A percentile compares a stretch with the other conserved stretches of the same genome.
Conservation (phyloP, 2,113 vertebrate genomes). For the Mastomys natalensis region DNA sequence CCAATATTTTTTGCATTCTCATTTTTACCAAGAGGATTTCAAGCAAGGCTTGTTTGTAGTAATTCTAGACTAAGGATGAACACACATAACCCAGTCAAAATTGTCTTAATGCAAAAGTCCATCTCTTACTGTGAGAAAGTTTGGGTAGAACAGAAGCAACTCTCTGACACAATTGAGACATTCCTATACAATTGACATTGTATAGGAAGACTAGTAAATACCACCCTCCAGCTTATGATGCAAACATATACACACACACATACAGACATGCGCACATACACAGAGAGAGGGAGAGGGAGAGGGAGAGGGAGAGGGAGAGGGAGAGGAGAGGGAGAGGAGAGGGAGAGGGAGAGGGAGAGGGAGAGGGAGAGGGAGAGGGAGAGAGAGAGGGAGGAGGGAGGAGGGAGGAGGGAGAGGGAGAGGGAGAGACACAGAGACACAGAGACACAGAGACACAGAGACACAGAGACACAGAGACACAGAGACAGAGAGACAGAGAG, state of each 20-base stretch:
- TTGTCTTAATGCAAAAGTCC: neutral
- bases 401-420: too few species aligned
- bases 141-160: neutral
- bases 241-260: neutral
- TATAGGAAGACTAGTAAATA: neutral
- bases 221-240: neutral
- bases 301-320: too few species aligned
- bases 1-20: conserved; percentile 44
- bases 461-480: neutral
- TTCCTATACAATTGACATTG: neutral
- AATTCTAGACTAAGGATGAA: neutral
- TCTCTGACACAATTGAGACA: neutral
- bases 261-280: neutral
- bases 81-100: neutral
- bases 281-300: neutral
- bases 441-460: neutral
- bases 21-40: neutral
- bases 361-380: too few species aligned
- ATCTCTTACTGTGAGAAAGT: neutral
- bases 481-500: neutral
- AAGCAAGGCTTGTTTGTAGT: conserved; percentile 13
- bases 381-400: too few species aligned
- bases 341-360: too few species aligned
- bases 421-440: neutral
- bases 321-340: too few species aligned